These are phyloP conservation scores for Hoplodrina blanda DNA, from an alignment of 2,888 invertebrate species.

Conservation along the genomic window DNA sequence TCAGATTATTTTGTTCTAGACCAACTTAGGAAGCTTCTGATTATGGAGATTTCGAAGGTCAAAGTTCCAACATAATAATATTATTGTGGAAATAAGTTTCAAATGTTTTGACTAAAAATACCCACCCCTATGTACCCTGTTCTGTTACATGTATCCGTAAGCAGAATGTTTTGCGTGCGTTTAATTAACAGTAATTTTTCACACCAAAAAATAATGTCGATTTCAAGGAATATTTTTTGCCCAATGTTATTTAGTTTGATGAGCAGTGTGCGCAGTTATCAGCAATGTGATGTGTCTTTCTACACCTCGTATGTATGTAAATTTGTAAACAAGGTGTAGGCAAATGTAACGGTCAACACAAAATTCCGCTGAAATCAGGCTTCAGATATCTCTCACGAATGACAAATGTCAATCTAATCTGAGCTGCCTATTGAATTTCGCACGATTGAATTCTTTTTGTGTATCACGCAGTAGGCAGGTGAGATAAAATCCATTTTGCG, in stretches of 20 bases:
- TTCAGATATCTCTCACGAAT: slow-evolving; percentile 31
- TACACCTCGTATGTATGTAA: neutral
- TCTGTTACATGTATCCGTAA: too few relatives aligned
- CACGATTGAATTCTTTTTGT: slow-evolving; percentile 35
- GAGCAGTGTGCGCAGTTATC: too few relatives aligned
- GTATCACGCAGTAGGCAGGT: slow-evolving; percentile 24
- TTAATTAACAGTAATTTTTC: too few relatives aligned
- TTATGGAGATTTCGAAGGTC: neutral
- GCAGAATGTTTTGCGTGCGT: too few relatives aligned
- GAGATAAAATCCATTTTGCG: slow-evolving; percentile 45
- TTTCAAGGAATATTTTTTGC: too few relatives aligned
- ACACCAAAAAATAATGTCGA: too few relatives aligned
- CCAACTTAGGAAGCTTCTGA: neutral
- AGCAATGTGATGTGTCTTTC: neutral
- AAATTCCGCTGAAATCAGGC: slow-evolving; percentile 15
- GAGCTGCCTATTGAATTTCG: slow-evolving; percentile 26
- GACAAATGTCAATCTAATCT: slow-evolving; percentile 47
- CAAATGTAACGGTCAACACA: slow-evolving; percentile 5
- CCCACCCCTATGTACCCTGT: too few relatives aligned
- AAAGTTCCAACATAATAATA: neutral
- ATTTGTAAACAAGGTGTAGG: slow-evolving; percentile 5
- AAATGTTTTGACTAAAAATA: too few relatives aligned
- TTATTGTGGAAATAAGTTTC: neutral
- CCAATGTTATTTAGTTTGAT: too few relatives aligned
- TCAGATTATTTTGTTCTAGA: neutral